Conservation (phyloP, 37 sponge, comb jelly and placozoan species). For the Petrosia ficiformis region DNA sequence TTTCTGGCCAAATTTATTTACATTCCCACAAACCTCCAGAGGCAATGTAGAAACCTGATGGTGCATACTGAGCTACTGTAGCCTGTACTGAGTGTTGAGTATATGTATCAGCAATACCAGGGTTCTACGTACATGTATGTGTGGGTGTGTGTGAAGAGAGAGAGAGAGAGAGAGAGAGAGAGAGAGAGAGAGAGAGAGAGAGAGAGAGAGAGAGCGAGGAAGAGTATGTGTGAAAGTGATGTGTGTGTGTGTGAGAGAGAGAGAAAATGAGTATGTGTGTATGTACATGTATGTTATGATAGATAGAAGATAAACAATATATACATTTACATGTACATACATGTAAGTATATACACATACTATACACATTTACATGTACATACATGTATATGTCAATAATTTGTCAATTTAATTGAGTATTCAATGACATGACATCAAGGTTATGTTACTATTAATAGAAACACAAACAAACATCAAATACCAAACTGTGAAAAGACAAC, state of each 20-base stretch:
- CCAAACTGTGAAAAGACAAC: too few species aligned
- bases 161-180: neutral
- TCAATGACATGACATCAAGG: too few species aligned
- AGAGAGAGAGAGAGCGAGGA: too few species aligned
- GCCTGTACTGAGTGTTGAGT: constrained; percentile 83
- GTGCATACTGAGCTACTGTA: constrained; percentile 93
- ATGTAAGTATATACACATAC: too few species aligned
- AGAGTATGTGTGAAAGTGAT: neutral
- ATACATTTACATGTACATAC: neutral
- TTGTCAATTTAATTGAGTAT: too few species aligned
- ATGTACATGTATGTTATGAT: too few species aligned
- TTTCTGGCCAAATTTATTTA: too few species aligned
- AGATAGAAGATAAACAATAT: neutral
- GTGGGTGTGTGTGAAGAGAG: neutral
- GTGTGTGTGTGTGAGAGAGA: neutral
- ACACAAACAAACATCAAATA: too few species aligned
- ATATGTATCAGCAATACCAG: constrained; percentile 80
- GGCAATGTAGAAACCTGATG: constrained; percentile 94
- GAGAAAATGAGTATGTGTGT: too few species aligned
- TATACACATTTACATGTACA: too few species aligned
- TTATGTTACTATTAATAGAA: too few species aligned
- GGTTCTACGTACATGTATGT: constrained; percentile 51
- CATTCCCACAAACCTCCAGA: constrained; percentile 83
- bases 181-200: neutral
- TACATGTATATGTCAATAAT: too few species aligned